Evolutionary conservation across 2,113 vertebrate species (phyloP), one percentile per base, ranked within the genome.

Genomic region (Oostethus manadensis): DNA sequence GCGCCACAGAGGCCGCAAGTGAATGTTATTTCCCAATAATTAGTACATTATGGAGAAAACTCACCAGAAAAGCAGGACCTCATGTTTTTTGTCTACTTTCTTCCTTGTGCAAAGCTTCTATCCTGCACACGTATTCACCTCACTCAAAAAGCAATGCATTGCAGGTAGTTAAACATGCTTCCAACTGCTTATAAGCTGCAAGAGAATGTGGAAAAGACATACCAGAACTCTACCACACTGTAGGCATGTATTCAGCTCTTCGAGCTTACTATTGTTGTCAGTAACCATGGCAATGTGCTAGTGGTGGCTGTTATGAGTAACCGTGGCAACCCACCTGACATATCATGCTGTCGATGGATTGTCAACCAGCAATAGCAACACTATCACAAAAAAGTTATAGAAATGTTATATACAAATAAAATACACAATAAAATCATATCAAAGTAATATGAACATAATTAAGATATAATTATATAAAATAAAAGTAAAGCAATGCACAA

Each of bases 211-310:
- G 29, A 43, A n/a, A 58, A 21, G 10, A 20, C n/a, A 40, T 49
- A 22, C 13, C 13, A 60, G 5, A 26, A 51, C 73, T 79, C 58
- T 76, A 75, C 68, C 29, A 23, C 20, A 53, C 11, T 4, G 23
- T 11, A 42, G 46, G 54, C 51, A 68, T 45, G 18, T 23, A 50
- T 33, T n/a, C 17, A 48, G 13, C 50, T 23, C 26, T 6, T 66
- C 26, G 20, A 6, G 13, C 47, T 53, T 58, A n/a, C 47, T 44
- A 9, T 18, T 79, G 78, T 85, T 83, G 73, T 66, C 49, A 18
- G 80, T 85, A 66, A 68, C 83, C 80, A 33, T 70, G 72, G 78
- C 73, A 74, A 85, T 47, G 23, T 58, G 74, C 22, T 47, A 64
- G 20, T 45, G 17, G 8, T 46, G 23, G 21, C 16, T 51, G 18